phyloP scores from a whole-genome alignment of 2,888 invertebrate genomes.

The Dexiosoma caninum region DNA sequence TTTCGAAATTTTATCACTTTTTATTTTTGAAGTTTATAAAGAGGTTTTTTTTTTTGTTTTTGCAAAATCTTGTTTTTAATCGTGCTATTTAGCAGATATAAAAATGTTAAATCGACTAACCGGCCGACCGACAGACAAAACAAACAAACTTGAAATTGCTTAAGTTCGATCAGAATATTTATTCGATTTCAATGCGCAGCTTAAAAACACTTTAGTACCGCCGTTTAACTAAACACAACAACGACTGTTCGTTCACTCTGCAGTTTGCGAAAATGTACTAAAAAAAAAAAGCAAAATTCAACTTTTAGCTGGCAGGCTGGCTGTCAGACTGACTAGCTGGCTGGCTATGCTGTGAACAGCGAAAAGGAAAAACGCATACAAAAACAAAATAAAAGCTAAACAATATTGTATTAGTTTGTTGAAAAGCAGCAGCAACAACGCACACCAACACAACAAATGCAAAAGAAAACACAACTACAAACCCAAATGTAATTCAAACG shows the following conservation, averaged over 20 bases:
- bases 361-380: constrained; percentile 10
- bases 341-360: constrained; percentile 36
- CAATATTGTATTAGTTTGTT: constrained; percentile 50
- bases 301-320: constrained; percentile 59
- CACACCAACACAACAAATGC: constrained; percentile 17
- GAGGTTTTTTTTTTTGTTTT: neutral
- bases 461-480: constrained; percentile 19
- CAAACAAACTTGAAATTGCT: neutral
- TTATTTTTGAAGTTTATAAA: no score
- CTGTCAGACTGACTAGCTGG: constrained; percentile 31
- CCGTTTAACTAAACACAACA: constrained; percentile 49
- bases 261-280: constrained; percentile 55
- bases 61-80: neutral
- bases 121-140: neutral
- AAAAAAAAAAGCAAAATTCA: constrained; percentile 59
- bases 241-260: constrained; percentile 39
- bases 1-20: neutral
- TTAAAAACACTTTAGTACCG: constrained; percentile 56
- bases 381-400: constrained; percentile 1
- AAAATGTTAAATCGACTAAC: neutral
- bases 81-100: neutral
- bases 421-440: constrained; percentile 16
- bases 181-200: constrained; percentile 50
- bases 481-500: neutral
- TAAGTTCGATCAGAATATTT: constrained; percentile 12